Base-by-base conservation (phyloP, 2,888 invertebrate genomes). In the Coenonympha glycerion region DNA sequence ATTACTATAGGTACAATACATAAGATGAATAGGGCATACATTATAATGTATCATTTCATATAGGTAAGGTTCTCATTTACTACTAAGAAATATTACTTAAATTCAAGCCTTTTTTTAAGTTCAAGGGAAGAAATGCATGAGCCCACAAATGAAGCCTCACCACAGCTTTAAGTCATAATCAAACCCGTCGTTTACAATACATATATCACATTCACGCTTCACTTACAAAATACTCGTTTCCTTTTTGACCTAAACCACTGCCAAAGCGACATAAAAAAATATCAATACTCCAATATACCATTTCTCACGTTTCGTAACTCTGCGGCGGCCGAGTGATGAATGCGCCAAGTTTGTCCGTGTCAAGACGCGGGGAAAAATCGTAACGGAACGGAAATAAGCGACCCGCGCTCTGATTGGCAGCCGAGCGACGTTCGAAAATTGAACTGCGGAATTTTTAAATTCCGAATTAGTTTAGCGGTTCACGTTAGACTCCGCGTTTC, bases 311-410 rank as follows among this genome's bases (percentile, higher is more conserved):
- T 28, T 42, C 9, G 11, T 11, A 51, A 6, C 21, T 54, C 60
- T 55, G 47, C 54, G 50, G 52, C 55, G 60, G 58, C 65, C 57
- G 58, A 55, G 77, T 84, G 84, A 84, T 81, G 79, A 74, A 84
- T 84, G 79, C 76, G 70, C 70, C 73, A 70, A 80, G 79, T 83
- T 82, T 75, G 79, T 84, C 71, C 71, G 65, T 69, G 83, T 82
- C 83, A 73, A 69, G 73, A 65, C 68, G 64, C 67, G 66, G 58
- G 58, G 63, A 73, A 79, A 80, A 73, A 68, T 69, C 69, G 52
- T 49, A 64, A 64, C 70, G 70, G 62, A 66, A 68, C 74, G 76
- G 79, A 78, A 79, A 76, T 79, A 76, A 71, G 71, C 68, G 66
- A 66, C 65, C 63, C 65, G 69, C 71, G 69, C 71, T 61, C 72